Base-by-base conservation (phyloP, 2,113 vertebrate genomes). In the Willisornis vidua region DNA sequence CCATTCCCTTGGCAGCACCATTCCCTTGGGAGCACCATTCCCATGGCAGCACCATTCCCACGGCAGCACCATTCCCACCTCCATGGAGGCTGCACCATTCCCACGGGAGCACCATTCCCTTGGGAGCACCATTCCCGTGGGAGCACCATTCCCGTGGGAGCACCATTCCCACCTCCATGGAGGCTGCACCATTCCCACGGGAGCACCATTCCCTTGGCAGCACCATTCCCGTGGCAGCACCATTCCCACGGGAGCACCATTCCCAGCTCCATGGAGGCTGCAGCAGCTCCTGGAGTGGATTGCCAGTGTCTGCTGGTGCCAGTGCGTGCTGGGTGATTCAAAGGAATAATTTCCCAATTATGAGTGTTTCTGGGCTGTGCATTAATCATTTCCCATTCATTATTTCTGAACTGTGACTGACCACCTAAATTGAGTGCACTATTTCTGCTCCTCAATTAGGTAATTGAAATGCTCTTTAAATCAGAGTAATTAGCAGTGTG, bases 401-500 rank as follows among this genome's bases (percentile, higher is more conserved):
- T 91, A 94, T 78, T 94, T 61, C 89, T 94, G 84, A 93, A 89
- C 87, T 94, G 93, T 91, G 80, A 49, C 94, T 95, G 94, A 89
- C 93, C 95, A 92, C 89, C 80, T 68, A 86, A 95, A 94, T 75
- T 70, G 91, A 92, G 94, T 68, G 72, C 85, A 70, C 71, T 66
- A 25, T 86, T 95, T 62, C 90, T 86, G 79, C 71, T 88, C 95
- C 62, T 93, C 92, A 90, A 79, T 94, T 89, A 92, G 89, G 87
- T 92, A 94, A 94, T 92, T 95, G 96, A 91, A 93, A 92, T 82
- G 89, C 83, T 96, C 89, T 94, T 89, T 95, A 84, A 92, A 93
- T 96, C 84, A 63, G 89, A 81, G 77, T 93, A 95, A 96, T 97
- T 96, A 97, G 91, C 76, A 81, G 91, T 87, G 37, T 94, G 90